Conservation (phyloP, 2,797 vertebrate species). For the Apogon hyalosoma region DNA sequence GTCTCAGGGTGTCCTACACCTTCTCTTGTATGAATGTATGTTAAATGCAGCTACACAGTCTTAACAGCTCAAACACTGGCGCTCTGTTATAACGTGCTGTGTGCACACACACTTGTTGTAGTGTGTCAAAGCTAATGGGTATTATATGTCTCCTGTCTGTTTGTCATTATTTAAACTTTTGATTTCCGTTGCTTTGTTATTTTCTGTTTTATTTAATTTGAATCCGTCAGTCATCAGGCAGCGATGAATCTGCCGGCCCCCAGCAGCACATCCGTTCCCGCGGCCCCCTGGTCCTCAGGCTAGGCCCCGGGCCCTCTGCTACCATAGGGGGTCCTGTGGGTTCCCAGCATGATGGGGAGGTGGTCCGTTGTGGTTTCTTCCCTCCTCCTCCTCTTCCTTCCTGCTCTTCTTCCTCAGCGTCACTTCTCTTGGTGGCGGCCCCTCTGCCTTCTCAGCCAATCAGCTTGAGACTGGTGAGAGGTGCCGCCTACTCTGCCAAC, state of each 20-base stretch:
- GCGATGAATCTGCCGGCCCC: slow-evolving; percentile 74
- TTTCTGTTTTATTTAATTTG: slow-evolving; percentile 40
- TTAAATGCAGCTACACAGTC: slow-evolving; percentile 1
- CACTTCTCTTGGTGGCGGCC: slow-evolving; percentile 77
- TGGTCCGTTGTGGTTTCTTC: slow-evolving; percentile 79
- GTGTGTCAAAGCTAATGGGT: slow-evolving; percentile 54
- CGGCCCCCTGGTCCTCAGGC: slow-evolving; percentile 70
- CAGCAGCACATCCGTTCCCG: slow-evolving; percentile 63
- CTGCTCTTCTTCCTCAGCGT: slow-evolving; percentile 74
- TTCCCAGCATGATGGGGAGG: slow-evolving; percentile 75
- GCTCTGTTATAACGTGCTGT: not conserved
- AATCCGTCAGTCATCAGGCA: slow-evolving; percentile 83
- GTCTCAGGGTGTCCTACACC: not conserved
- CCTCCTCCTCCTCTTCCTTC: slow-evolving; percentile 76
- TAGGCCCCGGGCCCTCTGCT: slow-evolving; percentile 75
- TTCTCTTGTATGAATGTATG: not conserved
- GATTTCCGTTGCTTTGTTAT: slow-evolving; percentile 31
- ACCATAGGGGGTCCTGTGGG: slow-evolving; percentile 70
- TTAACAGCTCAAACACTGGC: not conserved
- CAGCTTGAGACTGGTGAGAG: slow-evolving; percentile 88
- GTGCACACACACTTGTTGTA: slow-evolving; percentile 25
- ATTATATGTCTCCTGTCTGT: slow-evolving; percentile 56
- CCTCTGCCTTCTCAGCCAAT: slow-evolving; percentile 82
- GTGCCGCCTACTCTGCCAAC: slow-evolving; percentile 71
- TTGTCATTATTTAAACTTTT: slow-evolving; percentile 25